Base-by-base conservation (phyloP, 2,113 vertebrate genomes). In the Peromyscus californicus region DNA sequence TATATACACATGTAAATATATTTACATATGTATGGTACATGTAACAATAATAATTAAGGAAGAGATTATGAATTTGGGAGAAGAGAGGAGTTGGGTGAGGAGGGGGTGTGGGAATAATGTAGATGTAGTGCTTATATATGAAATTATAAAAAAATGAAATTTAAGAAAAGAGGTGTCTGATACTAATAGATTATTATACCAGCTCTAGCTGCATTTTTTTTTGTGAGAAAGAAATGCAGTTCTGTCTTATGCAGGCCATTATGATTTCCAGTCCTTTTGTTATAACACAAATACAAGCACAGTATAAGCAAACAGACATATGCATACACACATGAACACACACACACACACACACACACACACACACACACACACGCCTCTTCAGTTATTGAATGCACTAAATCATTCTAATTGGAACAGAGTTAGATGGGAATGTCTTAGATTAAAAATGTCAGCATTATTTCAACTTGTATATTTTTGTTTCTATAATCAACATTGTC, bases 401-500 rank as follows among this genome's bases (percentile, higher is more conserved):
- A 67, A 65, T 61, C 39, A 86, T 67, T 45, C 26, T 86, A 86
- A 67, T 86, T 48, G 61, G 42, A 86, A 86, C 61, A 86, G 82
- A 84, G 72, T 86, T 29, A 93, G 33, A 33, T 89, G 89, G 61
- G 45, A 8, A 70, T 94, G 24, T 91, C 65, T 90, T 84, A 96
- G 51, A 91, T 96, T 85, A 86, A 96, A 96, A 85, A 70, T 75
- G 70, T 93, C 91, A 97, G 79, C 61, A 79, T 97, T 72, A 91
- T 93, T 96, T 95, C 89, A 94, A 26, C 89, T 83, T 96, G 63
- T 59, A 45, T 83, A 76, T 76, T 83, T 70, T 70, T 87, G 13
- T 96, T 96, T 95, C 89, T 98, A 89, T 98, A 98, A 98, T 98
- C 98, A 98, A 97, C 96, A 95, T 98, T 97, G 97, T 98, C 97